Conservation (phyloP, 1,140 invertebrate species). For the Drosophila lacteicornis region DNA sequence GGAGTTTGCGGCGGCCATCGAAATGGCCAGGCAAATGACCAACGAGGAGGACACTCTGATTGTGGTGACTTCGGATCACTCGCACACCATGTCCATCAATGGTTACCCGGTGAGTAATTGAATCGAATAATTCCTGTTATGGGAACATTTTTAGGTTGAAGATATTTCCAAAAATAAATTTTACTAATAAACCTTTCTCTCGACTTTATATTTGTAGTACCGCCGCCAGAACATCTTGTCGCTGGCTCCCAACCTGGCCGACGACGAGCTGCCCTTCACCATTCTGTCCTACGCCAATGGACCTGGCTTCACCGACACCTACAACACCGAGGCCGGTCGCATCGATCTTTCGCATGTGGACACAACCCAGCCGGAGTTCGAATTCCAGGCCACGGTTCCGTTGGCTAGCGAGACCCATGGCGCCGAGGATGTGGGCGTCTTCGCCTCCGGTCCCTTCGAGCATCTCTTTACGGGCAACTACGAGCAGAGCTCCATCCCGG, state of each 20-base stretch:
- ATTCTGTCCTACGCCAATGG: slow-evolving; percentile 91
- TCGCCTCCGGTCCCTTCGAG: slow-evolving; percentile 87
- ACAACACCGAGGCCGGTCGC: slow-evolving; percentile 40
- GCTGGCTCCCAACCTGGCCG: slow-evolving; percentile 66
- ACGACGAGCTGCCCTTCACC: slow-evolving; percentile 87
- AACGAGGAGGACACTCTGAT: slow-evolving; percentile 90
- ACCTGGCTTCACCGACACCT: slow-evolving; percentile 86
- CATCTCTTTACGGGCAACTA: slow-evolving; percentile 88
- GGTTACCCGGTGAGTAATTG: slow-evolving; percentile 86
- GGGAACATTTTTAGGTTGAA: too few relatives aligned
- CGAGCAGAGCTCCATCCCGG: slow-evolving; percentile 88
- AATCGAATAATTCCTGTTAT: too few relatives aligned
- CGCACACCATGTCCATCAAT: slow-evolving; percentile 92
- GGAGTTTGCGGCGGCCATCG: slow-evolving; percentile 90
- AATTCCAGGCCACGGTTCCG: slow-evolving; percentile 86
- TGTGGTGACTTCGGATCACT: slow-evolving; percentile 93
- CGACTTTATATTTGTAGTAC: slow-evolving; percentile 39
- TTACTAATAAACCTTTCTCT: background rate
- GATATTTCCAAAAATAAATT: background rate
- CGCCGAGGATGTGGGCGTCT: slow-evolving; percentile 89
- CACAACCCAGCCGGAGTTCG: slow-evolving; percentile 67
- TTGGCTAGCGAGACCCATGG: slow-evolving; percentile 88
- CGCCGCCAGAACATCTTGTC: slow-evolving; percentile 88
- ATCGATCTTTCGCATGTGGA: slow-evolving; percentile 56
- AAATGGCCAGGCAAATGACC: slow-evolving; percentile 89